Conservation (phyloP, 2,888 invertebrate species). For the Lasioglossum pauxillum region DNA sequence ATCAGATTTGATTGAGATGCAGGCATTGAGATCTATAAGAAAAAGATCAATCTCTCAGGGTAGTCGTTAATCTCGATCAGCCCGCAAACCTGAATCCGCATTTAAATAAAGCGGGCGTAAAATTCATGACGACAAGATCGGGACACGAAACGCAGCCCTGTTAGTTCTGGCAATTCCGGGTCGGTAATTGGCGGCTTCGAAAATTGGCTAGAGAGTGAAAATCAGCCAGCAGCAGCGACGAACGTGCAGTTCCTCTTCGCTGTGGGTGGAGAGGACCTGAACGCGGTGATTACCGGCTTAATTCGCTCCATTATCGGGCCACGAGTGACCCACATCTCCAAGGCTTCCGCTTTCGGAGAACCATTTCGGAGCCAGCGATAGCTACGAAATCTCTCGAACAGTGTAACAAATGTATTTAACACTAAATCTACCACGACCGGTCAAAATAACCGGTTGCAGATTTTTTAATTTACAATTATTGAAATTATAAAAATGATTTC, state of each 20-base stretch:
- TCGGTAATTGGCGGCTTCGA: constrained; percentile 60
- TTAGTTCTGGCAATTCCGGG: constrained; percentile 40
- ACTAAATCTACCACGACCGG: too few relatives aligned
- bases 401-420: neutral
- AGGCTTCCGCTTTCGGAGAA: constrained; percentile 61
- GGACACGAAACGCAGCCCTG: constrained; percentile 38
- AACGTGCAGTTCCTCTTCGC: constrained; percentile 25
- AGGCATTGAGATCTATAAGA: neutral
- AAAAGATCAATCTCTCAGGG: neutral
- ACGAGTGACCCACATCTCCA: constrained; percentile 65
- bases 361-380: constrained; percentile 16
- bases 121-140: neutral
- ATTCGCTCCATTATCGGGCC: constrained; percentile 65
- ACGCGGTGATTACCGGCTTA: constrained; percentile 63
- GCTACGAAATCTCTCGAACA: constrained; percentile 38
- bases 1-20: neutral
- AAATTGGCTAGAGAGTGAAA: constrained; percentile 67
- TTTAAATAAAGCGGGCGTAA: neutral
- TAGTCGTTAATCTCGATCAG: neutral
- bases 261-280: constrained; percentile 59
- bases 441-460: too few relatives aligned
- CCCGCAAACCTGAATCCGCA: neutral
- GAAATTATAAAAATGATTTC: too few relatives aligned
- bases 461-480: too few relatives aligned
- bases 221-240: constrained; percentile 55